Percentiles rank a stretch among this genome's conserved stretches.
phyloP scores from a whole-genome alignment of 2,113 vertebrate species.

The Glaucomys volans region DNA sequence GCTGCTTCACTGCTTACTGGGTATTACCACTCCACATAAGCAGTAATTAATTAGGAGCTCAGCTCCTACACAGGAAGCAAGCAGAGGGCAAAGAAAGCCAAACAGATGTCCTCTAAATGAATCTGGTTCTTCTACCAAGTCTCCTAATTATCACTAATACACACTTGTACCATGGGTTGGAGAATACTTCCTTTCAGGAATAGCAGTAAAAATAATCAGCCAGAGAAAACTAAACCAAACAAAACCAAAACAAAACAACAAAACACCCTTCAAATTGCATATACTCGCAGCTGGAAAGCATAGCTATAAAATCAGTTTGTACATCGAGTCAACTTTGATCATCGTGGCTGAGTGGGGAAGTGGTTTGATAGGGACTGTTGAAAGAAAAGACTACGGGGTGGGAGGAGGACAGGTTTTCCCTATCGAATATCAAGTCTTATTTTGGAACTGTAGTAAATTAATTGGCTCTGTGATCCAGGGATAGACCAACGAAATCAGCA shows the following conservation, averaged over 20 bases:
- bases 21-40: not conserved
- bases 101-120: conserved; percentile 53
- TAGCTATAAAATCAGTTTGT: not conserved
- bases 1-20: not conserved
- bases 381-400: not conserved
- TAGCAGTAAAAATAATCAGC: conserved; percentile 27
- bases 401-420: not conserved
- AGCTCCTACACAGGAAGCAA: not conserved
- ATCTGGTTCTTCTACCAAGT: conserved; percentile 42
- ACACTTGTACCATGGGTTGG: not conserved
- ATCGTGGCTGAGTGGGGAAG: not conserved
- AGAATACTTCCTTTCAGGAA: conserved; percentile 48
- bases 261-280: not conserved
- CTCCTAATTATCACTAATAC: not conserved
- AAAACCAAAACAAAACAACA: not conserved
- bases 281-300: not conserved
- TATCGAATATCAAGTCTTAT: not conserved
- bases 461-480: not conserved
- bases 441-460: not conserved
- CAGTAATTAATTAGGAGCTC: conserved; percentile 63
- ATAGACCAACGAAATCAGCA: not conserved
- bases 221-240: not conserved
- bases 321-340: not conserved
- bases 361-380: not conserved
- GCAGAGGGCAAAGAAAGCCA: conserved; percentile 9